phyloP scores from a whole-genome alignment of 2,888 invertebrate species.

The Volucella bombylans region DNA sequence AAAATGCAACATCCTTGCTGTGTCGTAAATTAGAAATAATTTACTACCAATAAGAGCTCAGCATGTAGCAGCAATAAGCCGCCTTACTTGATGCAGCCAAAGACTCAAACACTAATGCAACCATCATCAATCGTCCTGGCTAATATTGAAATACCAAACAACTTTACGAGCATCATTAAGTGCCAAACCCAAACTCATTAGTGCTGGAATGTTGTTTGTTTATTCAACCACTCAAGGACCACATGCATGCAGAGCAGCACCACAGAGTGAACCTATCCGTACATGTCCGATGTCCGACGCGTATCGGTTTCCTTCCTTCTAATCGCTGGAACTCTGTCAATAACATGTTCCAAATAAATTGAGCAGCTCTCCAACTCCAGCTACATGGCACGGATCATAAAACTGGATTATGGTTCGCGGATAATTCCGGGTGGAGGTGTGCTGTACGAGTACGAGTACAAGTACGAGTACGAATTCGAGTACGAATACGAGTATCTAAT shows the following conservation, averaged over 20 bases:
- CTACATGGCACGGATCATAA: slow-evolving; percentile 65
- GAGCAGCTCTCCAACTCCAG: slow-evolving; percentile 35
- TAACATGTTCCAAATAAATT: slow-evolving; percentile 72
- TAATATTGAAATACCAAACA: slow-evolving; percentile 65
- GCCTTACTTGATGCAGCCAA: background rate
- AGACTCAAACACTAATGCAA: slow-evolving; percentile 49
- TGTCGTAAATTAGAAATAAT: slow-evolving; percentile 37
- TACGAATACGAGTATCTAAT: background rate
- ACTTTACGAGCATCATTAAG: slow-evolving; percentile 66
- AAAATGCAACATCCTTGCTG: slow-evolving; percentile 32
- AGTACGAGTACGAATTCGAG: background rate
- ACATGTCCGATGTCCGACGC: slow-evolving; percentile 37
- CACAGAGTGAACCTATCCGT: background rate
- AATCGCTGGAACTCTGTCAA: slow-evolving; percentile 65
- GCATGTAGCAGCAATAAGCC: slow-evolving; percentile 44
- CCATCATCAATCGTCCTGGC: slow-evolving; percentile 64
- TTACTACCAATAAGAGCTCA: slow-evolving; percentile 54
- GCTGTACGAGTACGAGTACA: background rate
- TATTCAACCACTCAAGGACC: slow-evolving; percentile 54
- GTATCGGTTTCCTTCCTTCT: slow-evolving; percentile 66
- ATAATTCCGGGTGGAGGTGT: slow-evolving; percentile 67
- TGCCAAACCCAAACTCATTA: slow-evolving; percentile 73
- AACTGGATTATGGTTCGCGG: slow-evolving; percentile 60
- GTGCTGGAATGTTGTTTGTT: slow-evolving; percentile 69
- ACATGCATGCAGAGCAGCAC: slow-evolving; percentile 25